Conservation (phyloP, 1,140 invertebrate species). For the Brachionus manjavacas region DNA sequence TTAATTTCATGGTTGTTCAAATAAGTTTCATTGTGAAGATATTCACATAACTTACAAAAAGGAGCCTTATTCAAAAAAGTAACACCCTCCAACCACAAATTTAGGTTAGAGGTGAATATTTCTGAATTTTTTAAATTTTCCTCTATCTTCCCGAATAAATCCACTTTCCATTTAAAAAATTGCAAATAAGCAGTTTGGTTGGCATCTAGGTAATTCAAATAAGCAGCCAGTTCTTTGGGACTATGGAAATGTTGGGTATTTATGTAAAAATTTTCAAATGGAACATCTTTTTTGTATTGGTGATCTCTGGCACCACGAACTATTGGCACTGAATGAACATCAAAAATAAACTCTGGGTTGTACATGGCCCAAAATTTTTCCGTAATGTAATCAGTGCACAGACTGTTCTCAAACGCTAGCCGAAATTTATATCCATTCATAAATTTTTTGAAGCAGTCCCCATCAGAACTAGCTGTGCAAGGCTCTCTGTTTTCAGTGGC, state of each 20-base stretch:
- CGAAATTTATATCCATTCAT: slow-evolving; percentile 46
- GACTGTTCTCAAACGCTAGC: slow-evolving; percentile 45
- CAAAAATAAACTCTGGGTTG: neutral
- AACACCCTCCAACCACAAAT: neutral
- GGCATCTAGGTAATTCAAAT: slow-evolving; percentile 20
- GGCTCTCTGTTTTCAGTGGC: neutral
- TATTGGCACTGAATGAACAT: slow-evolving; percentile 66
- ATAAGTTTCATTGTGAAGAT: neutral
- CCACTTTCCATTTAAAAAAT: slow-evolving; percentile 50
- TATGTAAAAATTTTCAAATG: neutral
- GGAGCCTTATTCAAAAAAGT: neutral
- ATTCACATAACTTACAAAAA: slow-evolving; percentile 16
- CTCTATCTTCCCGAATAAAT: neutral
- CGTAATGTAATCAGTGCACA: slow-evolving; percentile 42
- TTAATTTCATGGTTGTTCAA: neutral
- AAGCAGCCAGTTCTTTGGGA: slow-evolving; percentile 24
- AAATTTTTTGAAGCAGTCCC: neutral
- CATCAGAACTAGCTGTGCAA: neutral
- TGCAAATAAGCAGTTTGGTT: slow-evolving; percentile 37
- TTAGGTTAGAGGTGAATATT: neutral
- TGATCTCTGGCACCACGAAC: slow-evolving; percentile 89
- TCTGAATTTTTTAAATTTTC: neutral
- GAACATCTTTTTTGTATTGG: slow-evolving; percentile 53
- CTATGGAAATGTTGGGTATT: neutral
- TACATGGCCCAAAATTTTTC: slow-evolving; percentile 43